These are phyloP conservation scores for Acropternis orthonyx DNA, from an alignment of 2,797 vertebrate species.

Conservation along the genomic window DNA sequence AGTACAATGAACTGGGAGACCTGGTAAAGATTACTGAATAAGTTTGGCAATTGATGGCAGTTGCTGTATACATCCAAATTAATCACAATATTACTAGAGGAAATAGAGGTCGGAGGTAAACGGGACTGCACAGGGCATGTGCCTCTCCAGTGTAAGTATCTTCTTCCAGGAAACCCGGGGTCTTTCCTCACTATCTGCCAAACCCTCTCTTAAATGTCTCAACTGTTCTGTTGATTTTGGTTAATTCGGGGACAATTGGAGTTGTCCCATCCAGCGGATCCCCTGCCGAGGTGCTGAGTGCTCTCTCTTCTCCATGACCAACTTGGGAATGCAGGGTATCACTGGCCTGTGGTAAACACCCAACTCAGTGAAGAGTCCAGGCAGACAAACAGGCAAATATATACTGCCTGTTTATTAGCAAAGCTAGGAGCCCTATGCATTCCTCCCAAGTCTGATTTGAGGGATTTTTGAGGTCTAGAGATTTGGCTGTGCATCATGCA, in stretches of 20 bases:
- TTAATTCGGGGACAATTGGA: slow-evolving; percentile 33
- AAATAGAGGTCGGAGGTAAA: background rate
- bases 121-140: background rate
- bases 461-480: background rate
- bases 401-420: background rate
- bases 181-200: background rate
- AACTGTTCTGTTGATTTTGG: background rate
- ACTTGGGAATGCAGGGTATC: background rate
- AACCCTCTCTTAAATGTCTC: background rate
- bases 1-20: background rate
- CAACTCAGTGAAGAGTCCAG: background rate
- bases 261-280: background rate
- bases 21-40: background rate
- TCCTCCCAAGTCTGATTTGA: background rate
- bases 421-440: background rate
- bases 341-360: background rate
- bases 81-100: background rate
- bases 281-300: background rate
- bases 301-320: background rate
- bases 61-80: background rate
- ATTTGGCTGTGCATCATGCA: background rate
- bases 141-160: background rate
- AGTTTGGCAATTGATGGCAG: background rate
- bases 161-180: background rate
- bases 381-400: background rate